phyloP scores from a whole-genome alignment of 2,113 vertebrate genomes.

The Antechinus flavipes region DNA sequence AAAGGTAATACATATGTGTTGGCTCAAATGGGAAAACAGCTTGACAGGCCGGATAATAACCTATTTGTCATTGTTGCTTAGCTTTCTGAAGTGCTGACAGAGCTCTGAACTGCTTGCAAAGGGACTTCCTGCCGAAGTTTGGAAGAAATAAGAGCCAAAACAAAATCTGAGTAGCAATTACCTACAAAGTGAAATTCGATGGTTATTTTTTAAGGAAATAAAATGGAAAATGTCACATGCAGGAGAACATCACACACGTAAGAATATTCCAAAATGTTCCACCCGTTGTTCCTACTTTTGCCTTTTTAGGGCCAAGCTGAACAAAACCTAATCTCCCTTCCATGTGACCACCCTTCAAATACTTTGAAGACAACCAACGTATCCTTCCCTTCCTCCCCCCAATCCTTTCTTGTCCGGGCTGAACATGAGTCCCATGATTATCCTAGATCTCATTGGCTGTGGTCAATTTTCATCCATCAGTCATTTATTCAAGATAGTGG shows the following conservation, averaged over 20 bases:
- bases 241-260: conserved; percentile 3
- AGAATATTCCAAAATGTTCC: not conserved
- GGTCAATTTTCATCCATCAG: too few relatives aligned
- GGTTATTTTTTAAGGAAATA: conserved; percentile 39
- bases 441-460: too few relatives aligned
- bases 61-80: conserved; percentile 60
- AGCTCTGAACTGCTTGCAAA: conserved; percentile 17
- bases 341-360: too few relatives aligned
- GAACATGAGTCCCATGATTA: too few relatives aligned
- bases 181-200: not conserved
- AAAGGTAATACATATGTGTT: conserved; percentile 12
- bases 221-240: not conserved
- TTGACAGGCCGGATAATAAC: conserved; percentile 48
- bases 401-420: too few relatives aligned
- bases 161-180: not conserved
- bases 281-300: too few relatives aligned
- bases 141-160: not conserved
- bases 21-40: not conserved
- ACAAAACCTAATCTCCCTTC: too few relatives aligned
- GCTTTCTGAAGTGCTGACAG: conserved; percentile 47
- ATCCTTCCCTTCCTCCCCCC: too few relatives aligned
- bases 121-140: not conserved
- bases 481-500: too few relatives aligned
- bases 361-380: too few relatives aligned
- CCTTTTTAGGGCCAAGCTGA: too few relatives aligned